Evolutionary conservation across 2,113 vertebrate species (phyloP).

Genomic region (Phainopepla nitens): DNA sequence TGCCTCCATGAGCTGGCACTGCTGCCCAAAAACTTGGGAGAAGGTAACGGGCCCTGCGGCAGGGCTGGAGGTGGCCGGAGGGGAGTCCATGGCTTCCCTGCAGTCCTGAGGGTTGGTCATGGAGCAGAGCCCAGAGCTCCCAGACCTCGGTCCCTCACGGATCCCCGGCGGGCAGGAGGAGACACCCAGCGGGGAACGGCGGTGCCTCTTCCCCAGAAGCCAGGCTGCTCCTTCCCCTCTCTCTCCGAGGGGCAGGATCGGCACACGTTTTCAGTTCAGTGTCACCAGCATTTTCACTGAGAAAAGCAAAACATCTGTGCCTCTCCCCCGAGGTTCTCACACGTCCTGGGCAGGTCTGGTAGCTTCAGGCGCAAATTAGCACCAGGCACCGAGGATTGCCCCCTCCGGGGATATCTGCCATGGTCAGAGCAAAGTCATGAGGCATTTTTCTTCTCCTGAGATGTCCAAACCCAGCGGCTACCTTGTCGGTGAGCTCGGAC

Average conservation of each 20-base stretch:
- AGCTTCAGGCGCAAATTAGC: not conserved
- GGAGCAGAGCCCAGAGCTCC: not conserved
- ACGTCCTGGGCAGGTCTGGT: not conserved
- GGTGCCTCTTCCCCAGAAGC: accelerated
- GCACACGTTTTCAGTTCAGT: accelerated
- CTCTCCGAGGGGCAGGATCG: not conserved
- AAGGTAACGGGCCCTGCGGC: slow-evolving; percentile 66
- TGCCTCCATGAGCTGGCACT: slow-evolving; percentile 81
- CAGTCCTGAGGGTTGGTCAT: not conserved
- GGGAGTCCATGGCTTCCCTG: slow-evolving; percentile 61
- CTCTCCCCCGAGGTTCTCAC: not conserved
- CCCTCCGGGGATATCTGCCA: not conserved
- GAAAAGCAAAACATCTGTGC: not conserved
- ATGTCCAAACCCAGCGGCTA: not conserved
- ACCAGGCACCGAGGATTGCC: accelerated
- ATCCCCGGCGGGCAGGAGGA: accelerated
- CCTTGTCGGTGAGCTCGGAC: not conserved
- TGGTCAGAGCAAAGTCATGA: accelerated
- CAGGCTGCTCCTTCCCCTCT: not conserved
- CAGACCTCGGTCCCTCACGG: accelerated
- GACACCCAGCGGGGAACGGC: accelerated
- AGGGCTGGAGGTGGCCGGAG: not conserved
- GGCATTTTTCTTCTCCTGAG: not conserved
- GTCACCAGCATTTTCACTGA: accelerated
- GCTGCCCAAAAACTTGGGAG: slow-evolving; percentile 76